Percentiles rank a stretch among this genome's conserved stretches.
Conservation (phyloP, 2,888 invertebrate species). For the Drosophila robusta region DNA sequence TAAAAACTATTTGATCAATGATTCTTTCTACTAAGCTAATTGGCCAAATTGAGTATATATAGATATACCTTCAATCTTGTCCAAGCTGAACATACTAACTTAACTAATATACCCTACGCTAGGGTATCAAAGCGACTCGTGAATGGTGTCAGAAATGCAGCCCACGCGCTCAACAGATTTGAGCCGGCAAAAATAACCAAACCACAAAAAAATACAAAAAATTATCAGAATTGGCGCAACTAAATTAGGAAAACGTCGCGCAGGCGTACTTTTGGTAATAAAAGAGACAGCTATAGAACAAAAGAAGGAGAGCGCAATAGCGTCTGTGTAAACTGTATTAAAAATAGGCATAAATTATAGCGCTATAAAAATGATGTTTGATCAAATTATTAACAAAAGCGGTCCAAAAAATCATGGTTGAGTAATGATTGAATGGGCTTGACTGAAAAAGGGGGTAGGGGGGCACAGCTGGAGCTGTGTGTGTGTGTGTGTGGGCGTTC, state of each 20-base stretch:
- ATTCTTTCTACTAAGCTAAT: too few species aligned
- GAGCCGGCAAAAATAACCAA: slow-evolving; percentile 12
- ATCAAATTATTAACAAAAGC: slow-evolving; percentile 61
- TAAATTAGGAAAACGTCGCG: slow-evolving; percentile 57
- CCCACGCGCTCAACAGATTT: slow-evolving; percentile 38
- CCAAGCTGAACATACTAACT: not conserved
- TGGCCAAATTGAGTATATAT: too few species aligned
- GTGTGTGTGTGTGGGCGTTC: slow-evolving; percentile 38
- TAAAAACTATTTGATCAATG: too few species aligned
- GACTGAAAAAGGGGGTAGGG: slow-evolving; percentile 21
- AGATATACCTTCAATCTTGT: not conserved
- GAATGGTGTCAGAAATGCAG: slow-evolving; percentile 47
- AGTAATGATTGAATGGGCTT: slow-evolving; percentile 23
- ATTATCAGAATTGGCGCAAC: slow-evolving; percentile 34
- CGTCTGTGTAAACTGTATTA: slow-evolving; percentile 21
- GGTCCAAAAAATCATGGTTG: slow-evolving; percentile 3
- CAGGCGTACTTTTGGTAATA: slow-evolving; percentile 53
- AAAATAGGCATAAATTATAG: slow-evolving; percentile 50
- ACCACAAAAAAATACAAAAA: slow-evolving; percentile 1
- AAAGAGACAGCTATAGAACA: slow-evolving; percentile 13
- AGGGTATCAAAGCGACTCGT: slow-evolving; percentile 18
- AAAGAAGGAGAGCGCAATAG: slow-evolving; percentile 9
- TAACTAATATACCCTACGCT: not conserved
- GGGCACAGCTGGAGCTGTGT: not conserved
- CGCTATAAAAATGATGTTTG: slow-evolving; percentile 55